These are phyloP conservation scores for Dicerorhinus sumatrensis DNA, from an alignment of 2,113 vertebrate genomes.

Conservation along the genomic window DNA sequence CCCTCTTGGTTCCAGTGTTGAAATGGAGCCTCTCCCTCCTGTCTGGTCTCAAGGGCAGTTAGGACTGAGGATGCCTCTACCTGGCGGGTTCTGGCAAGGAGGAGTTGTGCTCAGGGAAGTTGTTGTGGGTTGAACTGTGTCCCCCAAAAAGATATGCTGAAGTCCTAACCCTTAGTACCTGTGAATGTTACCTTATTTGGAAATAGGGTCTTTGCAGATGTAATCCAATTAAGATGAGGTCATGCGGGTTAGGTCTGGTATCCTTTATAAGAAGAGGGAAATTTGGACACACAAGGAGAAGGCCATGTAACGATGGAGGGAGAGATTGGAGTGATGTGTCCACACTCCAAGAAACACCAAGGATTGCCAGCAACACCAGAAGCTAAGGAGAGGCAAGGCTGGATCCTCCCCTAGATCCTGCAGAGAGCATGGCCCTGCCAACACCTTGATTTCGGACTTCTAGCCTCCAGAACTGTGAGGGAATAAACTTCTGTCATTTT, in stretches of 20 bases:
- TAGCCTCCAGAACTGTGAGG: neutral
- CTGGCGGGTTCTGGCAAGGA: neutral
- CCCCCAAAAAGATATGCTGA: neutral
- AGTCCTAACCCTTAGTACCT: neutral
- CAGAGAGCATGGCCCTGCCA: neutral
- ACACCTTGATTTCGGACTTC: neutral
- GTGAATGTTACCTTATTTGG: neutral
- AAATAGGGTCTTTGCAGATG: neutral
- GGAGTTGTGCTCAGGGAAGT: neutral
- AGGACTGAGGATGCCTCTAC: neutral
- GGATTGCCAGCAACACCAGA: neutral
- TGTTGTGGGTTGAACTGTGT: neutral
- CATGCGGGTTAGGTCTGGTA: neutral
- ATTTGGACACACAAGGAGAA: neutral
- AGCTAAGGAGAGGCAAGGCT: neutral
- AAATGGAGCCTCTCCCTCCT: neutral
- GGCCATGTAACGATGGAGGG: rapidly evolving
- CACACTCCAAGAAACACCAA: neutral
- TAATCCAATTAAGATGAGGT: neutral
- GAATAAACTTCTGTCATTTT: neutral
- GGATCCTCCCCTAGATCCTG: neutral
- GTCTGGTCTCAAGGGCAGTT: neutral
- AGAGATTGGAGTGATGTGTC: neutral
- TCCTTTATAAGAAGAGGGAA: neutral
- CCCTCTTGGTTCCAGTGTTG: neutral